Evolutionary conservation across 2,797 vertebrate genomes (phyloP).

Genomic region (Ibycter americanus): DNA sequence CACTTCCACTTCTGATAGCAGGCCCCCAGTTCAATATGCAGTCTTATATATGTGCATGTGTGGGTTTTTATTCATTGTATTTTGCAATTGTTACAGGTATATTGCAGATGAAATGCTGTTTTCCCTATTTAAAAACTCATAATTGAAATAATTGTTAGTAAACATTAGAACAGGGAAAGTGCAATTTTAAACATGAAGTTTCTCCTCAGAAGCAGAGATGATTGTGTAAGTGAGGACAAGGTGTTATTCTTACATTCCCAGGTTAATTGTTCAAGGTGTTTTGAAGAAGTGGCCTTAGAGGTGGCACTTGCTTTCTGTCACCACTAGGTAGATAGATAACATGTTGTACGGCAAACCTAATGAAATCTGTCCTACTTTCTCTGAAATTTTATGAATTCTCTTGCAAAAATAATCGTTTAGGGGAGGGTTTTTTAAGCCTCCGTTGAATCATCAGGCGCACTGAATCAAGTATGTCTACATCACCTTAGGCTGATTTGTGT

Average conservation of each 20-base stretch:
- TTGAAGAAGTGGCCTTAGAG: not conserved
- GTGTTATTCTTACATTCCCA: not conserved
- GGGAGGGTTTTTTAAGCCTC: not conserved
- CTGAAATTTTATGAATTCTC: not conserved
- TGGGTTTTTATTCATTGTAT: not conserved
- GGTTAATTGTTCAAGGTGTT: not conserved
- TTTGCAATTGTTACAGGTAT: not conserved
- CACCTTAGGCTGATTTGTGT: not conserved
- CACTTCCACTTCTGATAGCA: not conserved
- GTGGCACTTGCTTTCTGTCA: not conserved
- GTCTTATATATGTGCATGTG: not conserved
- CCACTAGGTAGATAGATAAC: not conserved
- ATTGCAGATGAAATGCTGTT: not conserved
- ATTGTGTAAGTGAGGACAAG: not conserved
- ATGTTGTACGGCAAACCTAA: not conserved
- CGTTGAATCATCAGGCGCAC: not conserved
- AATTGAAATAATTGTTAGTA: not conserved
- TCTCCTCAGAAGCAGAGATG: not conserved
- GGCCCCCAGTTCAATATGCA: not conserved
- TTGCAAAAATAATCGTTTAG: not conserved
- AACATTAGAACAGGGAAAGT: not conserved
- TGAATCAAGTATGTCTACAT: not conserved
- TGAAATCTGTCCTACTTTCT: not conserved
- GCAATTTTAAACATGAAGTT: not conserved
- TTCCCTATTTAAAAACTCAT: not conserved